phyloP scores from a whole-genome alignment of 2,113 vertebrate species.

The Dicerorhinus sumatrensis region DNA sequence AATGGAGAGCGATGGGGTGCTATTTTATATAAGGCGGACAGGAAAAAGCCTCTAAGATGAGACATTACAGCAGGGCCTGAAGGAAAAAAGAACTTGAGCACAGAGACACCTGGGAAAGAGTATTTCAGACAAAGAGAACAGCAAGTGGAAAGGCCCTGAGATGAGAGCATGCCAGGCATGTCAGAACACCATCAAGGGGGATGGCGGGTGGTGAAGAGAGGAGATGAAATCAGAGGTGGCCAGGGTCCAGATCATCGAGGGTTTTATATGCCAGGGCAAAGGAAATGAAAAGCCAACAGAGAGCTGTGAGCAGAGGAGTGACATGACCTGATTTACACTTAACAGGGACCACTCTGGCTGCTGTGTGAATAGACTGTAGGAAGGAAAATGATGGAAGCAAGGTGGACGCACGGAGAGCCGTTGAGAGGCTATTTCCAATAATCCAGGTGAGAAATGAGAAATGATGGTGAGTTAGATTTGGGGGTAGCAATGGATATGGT shows the following conservation, averaged over 20 bases:
- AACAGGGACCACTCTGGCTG: background rate
- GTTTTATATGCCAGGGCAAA: background rate
- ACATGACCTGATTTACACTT: background rate
- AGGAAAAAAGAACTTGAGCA: background rate
- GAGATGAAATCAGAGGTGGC: background rate
- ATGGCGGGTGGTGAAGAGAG: background rate
- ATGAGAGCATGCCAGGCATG: no score
- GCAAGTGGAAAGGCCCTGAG: background rate
- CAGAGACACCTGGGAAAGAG: background rate
- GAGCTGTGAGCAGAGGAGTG: background rate
- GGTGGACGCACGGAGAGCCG: background rate
- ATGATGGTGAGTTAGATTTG: background rate
- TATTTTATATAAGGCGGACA: background rate
- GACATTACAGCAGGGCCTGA: background rate
- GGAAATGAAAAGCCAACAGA: constrained; percentile 17
- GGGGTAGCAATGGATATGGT: background rate
- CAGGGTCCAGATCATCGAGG: background rate
- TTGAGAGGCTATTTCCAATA: background rate
- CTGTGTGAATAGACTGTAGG: background rate
- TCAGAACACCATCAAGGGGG: background rate
- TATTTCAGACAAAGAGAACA: background rate
- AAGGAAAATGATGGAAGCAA: background rate
- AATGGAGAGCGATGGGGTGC: background rate
- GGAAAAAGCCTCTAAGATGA: background rate
- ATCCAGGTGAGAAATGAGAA: background rate